These are phyloP conservation scores for Drosophila funebris DNA, from an alignment of 1,140 invertebrate species.

Conservation along the genomic window DNA sequence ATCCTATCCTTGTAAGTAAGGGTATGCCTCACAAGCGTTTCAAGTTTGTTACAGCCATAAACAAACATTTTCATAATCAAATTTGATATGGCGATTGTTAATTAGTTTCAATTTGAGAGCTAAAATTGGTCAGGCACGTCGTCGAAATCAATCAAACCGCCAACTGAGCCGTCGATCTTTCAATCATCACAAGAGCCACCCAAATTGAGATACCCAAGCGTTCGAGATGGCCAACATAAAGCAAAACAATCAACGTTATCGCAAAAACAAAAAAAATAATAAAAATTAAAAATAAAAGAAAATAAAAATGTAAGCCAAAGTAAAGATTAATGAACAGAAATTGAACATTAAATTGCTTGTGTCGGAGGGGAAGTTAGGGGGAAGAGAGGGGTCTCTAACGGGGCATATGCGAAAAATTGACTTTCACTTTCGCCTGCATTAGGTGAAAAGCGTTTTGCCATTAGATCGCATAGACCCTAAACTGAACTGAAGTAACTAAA, in stretches of 20 bases:
- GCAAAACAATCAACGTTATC: slow-evolving; percentile 64
- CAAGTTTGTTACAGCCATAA: neutral
- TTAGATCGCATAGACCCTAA: slow-evolving; percentile 17
- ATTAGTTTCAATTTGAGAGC: slow-evolving; percentile 53
- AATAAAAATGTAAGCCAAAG: slow-evolving; percentile 28
- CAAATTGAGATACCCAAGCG: slow-evolving; percentile 36
- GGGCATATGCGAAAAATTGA: slow-evolving; percentile 51
- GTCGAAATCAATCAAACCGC: slow-evolving; percentile 24
- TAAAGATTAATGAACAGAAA: slow-evolving; percentile 73
- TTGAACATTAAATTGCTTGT: slow-evolving; percentile 59
- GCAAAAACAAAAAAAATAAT: slow-evolving; percentile 32
- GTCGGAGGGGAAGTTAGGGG: neutral
- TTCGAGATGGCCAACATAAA: slow-evolving; percentile 47
- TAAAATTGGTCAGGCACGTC: slow-evolving; percentile 26
- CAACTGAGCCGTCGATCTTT: neutral
- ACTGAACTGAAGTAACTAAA: neutral
- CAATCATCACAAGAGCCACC: neutral
- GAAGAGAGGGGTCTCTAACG: slow-evolving; percentile 5
- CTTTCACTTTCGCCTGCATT: slow-evolving; percentile 57
- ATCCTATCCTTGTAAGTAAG: too few species aligned
- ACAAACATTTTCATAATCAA: slow-evolving; percentile 46
- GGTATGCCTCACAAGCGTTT: too few species aligned
- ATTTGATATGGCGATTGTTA: slow-evolving; percentile 46
- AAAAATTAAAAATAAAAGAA: slow-evolving; percentile 15
- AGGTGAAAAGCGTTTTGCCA: slow-evolving; percentile 33